Percentiles rank a stretch among this genome's conserved stretches.
phyloP scores from a whole-genome alignment of 1,140 invertebrate species.

The Drosophila novamexicana region DNA sequence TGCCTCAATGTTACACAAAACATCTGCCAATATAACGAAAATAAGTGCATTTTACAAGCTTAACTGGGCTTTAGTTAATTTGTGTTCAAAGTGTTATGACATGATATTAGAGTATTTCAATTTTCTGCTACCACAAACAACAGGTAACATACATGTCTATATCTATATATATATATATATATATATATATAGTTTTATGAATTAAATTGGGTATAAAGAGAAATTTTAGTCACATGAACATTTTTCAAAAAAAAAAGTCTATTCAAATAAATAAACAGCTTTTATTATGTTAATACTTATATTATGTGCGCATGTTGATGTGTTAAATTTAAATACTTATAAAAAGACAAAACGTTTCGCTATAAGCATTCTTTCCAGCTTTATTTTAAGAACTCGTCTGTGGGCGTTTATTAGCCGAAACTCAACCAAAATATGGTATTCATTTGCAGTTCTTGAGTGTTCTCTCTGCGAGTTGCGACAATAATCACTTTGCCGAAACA shows the following conservation, averaged over 20 bases:
- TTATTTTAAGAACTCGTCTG: constrained; percentile 48
- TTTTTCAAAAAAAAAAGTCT: constrained; percentile 15
- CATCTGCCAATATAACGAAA: no score
- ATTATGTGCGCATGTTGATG: not conserved
- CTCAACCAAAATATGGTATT: constrained; percentile 62
- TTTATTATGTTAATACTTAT: constrained; percentile 31
- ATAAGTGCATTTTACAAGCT: no score
- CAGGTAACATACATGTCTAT: not conserved
- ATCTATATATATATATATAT: not conserved
- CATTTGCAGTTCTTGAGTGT: constrained; percentile 23
- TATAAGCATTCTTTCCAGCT: constrained; percentile 27
- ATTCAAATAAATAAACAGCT: constrained; percentile 7
- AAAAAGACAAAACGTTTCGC: constrained; percentile 25
- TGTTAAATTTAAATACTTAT: constrained; percentile 21
- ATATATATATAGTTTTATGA: not conserved
- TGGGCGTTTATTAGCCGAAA: constrained; percentile 37
- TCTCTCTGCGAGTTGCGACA: constrained; percentile 14
- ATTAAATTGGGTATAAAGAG: not conserved
- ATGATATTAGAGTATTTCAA: not conserved
- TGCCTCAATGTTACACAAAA: no score
- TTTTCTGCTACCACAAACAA: not conserved
- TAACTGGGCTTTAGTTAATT: no score
- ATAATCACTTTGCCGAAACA: constrained; percentile 15
- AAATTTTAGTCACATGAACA: constrained; percentile 11
- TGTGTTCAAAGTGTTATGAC: no score